Conservation (phyloP, 2,888 invertebrate genomes). For the Apotomis capreana region DNA sequence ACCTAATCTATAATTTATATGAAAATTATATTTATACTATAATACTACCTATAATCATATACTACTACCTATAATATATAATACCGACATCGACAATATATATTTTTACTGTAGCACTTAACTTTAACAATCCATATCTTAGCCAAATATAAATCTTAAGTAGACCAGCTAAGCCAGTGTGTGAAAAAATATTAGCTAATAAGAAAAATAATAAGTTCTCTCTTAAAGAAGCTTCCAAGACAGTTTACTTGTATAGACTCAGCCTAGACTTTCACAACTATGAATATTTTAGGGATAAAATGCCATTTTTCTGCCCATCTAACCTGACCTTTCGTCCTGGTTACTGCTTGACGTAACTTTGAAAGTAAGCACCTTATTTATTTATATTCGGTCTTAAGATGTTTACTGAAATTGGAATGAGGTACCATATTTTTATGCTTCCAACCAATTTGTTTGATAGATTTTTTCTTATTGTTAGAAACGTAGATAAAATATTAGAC, state of each 20-base stretch:
- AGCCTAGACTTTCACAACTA: conserved; percentile 39
- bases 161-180: conserved; percentile 2
- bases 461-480: too few species aligned
- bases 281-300: conserved; percentile 37
- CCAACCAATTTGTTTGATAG: too few species aligned
- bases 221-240: conserved; percentile 23
- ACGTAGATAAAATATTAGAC: too few species aligned
- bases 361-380: conserved; percentile 18
- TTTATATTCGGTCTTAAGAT: conserved; percentile 12
- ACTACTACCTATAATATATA: too few species aligned
- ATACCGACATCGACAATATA: too few species aligned
- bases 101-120: neutral
- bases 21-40: too few species aligned
- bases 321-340: conserved; percentile 35
- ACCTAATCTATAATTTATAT: too few species aligned
- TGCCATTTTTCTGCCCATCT: conserved; percentile 15
- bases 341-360: conserved; percentile 11
- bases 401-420: conserved; percentile 12
- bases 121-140: neutral
- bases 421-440: neutral
- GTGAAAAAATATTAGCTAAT: conserved; percentile 19
- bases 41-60: too few species aligned
- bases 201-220: conserved; percentile 28
- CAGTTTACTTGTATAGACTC: conserved; percentile 37
- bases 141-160: neutral